Percentiles rank a stretch among this genome's conserved stretches.
Evolutionary conservation across 2,888 invertebrate species (phyloP).

Genomic region (Ditylenchus weischeri): DNA sequence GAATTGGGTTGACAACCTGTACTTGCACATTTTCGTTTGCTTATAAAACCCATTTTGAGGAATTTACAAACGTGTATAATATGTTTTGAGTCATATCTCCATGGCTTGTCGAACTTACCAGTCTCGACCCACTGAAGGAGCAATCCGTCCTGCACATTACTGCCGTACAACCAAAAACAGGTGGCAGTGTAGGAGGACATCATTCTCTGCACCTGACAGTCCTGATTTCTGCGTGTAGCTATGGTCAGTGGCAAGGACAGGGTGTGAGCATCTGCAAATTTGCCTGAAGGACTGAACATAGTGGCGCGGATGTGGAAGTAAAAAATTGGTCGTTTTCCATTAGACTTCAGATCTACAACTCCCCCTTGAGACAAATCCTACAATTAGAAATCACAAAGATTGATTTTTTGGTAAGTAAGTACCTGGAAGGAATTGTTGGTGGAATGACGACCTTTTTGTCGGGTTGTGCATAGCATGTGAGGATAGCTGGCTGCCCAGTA

Average conservation of each 20-base stretch:
- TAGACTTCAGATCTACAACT: conserved; percentile 29
- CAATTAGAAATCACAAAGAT: conserved; percentile 17
- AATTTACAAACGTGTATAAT: too few species aligned
- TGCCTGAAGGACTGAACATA: conserved; percentile 40
- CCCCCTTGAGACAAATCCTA: conserved; percentile 36
- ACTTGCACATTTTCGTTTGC: too few species aligned
- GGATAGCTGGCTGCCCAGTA: conserved; percentile 41
- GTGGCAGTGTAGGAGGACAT: conserved; percentile 45
- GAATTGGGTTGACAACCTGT: too few species aligned
- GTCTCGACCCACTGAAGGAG: conserved; percentile 42
- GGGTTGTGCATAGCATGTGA: conserved; percentile 40
- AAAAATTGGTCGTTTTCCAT: conserved; percentile 40
- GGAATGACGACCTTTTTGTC: conserved; percentile 37
- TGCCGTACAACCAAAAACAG: conserved; percentile 46
- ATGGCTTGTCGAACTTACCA: conserved; percentile 15
- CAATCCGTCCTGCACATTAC: conserved; percentile 38
- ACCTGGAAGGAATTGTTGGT: conserved; percentile 34
- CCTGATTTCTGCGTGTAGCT: conserved; percentile 46
- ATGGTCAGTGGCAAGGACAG: conserved; percentile 42
- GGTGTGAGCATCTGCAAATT: conserved; percentile 37
- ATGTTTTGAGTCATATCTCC: not conserved
- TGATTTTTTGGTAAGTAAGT: not conserved
- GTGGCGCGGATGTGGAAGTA: conserved; percentile 42
- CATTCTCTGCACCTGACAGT: conserved; percentile 46
- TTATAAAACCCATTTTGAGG: too few species aligned